Conservation (phyloP, 2,888 invertebrate species). For the Polyommatus icarus region DNA sequence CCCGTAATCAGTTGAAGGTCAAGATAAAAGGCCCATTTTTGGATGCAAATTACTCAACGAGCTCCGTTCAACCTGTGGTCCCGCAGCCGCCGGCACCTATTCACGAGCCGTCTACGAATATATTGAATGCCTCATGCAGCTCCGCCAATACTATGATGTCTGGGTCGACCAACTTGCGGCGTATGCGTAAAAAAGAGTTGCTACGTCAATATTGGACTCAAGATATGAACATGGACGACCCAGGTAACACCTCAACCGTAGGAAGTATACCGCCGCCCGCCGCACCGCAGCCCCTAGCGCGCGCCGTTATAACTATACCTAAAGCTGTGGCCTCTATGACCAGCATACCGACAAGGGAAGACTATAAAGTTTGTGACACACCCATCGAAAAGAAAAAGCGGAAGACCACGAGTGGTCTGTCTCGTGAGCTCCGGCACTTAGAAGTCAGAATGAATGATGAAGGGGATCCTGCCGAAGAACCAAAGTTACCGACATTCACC, state of each 20-base stretch:
- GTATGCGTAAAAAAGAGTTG: constrained; percentile 95
- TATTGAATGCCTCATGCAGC: constrained; percentile 63
- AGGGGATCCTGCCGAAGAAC: constrained; percentile 67
- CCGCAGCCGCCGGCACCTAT: constrained; percentile 75
- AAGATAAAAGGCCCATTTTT: constrained; percentile 94
- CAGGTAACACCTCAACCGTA: constrained; percentile 75
- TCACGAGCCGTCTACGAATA: constrained; percentile 59
- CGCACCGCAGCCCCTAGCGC: constrained; percentile 81
- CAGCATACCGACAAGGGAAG: constrained; percentile 91
- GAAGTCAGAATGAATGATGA: constrained; percentile 81
- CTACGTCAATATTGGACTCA: constrained; percentile 90
- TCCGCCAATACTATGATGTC: constrained; percentile 70
- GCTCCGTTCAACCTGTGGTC: constrained; percentile 79
- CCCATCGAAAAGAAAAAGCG: constrained; percentile 86
- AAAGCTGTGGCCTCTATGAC: constrained; percentile 95
- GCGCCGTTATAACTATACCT: constrained; percentile 90
- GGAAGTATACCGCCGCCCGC: constrained; percentile 80
- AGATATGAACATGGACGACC: constrained; percentile 92
- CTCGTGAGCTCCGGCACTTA: constrained; percentile 83
- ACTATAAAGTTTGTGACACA: constrained; percentile 85
- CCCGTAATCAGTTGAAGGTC: constrained; percentile 92
- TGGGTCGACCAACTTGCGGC: constrained; percentile 87
- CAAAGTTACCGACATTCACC: constrained; percentile 56
- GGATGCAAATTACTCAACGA: constrained; percentile 86
- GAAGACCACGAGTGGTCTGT: constrained; percentile 73